Percentiles rank a stretch among this genome's conserved stretches.
These are phyloP conservation scores for Drosophila kambysellisi DNA, from an alignment of 2,888 invertebrate species.

Conservation along the genomic window DNA sequence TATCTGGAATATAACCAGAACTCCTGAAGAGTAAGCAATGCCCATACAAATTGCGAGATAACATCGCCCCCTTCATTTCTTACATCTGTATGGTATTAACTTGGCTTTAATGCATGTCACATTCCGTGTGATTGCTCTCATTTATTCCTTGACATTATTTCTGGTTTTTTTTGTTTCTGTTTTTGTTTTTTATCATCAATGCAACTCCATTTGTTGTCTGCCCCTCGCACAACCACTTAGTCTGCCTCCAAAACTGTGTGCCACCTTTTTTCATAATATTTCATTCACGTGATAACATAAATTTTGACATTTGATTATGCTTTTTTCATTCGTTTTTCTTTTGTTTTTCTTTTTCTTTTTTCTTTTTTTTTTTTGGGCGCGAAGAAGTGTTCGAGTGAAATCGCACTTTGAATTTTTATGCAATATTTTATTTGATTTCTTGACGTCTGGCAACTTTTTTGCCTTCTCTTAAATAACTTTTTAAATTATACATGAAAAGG, in stretches of 20 bases:
- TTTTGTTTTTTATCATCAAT: not conserved
- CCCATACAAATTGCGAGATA: not conserved
- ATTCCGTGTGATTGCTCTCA: not conserved
- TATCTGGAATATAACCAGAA: not conserved
- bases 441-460: conserved; percentile 20
- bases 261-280: conserved; percentile 8
- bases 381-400: not conserved
- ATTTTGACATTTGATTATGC: conserved; percentile 27
- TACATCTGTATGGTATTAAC: not conserved
- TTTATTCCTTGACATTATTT: not conserved
- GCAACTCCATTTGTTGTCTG: not conserved
- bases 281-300: conserved; percentile 14
- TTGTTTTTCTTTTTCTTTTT: not conserved
- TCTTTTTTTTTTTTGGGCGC: not conserved
- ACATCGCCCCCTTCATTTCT: not conserved
- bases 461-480: conserved; percentile 36
- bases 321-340: not conserved
- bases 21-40: not conserved
- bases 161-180: not conserved
- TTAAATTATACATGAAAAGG: conserved; percentile 34
- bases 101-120: not conserved
- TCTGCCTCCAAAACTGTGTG: conserved; percentile 1
- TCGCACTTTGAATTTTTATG: conserved; percentile 18
- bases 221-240: not conserved
- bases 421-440: conserved; percentile 30